Base-by-base conservation (phyloP, 2,113 vertebrate species). In the Grammomys dolichurus region DNA sequence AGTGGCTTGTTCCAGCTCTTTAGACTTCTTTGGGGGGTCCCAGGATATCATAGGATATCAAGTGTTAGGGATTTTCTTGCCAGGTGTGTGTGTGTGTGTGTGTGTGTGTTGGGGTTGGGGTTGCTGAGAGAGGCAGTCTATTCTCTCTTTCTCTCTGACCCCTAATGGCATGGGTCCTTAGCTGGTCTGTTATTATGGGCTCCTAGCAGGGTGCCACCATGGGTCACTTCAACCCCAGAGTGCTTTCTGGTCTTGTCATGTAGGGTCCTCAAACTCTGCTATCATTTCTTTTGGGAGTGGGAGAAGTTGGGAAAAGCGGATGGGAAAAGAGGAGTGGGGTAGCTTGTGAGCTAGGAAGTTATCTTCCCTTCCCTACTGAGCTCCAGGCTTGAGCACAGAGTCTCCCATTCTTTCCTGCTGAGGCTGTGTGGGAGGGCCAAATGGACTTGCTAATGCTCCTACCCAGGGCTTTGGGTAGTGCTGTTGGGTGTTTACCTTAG, bases 401-500 rank as follows among this genome's bases (percentile, higher is more conserved):
- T 28, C 33, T 31, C 69, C 20, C 54, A 81, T 51, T 69, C 7
- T 0, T 51, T 5, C 56, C 75, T 91, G 82, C 82, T 2, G 22
- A 33, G 91, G 16, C 31, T 24, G 6, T 24, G 70, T 3, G 48
- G 48, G 80, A 92, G 31, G 51, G 4, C 70, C 90, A 69, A 60
- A 90, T 20, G 92, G 89, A 20, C 76, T 63, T 56, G 48, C 51
- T 65, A 16, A 60, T 26, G 28, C 16, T 56, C 40, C 67, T 8
- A 26, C 63, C 5, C 78, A 14, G 28, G 43, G 69, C 19, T 26
- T 54, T n/a, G 10, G 4, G 10, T n/a, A 12, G 28, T 20, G 28
- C 11, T 9, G 4, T 3, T 14, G 43, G 10, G 0, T 7, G 16
- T 24, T 75, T 12, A 0, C 56, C 19, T 2, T 51, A 73, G 88